Conservation (phyloP, 2,888 invertebrate genomes). For the Lordiphosa andalusiaca region DNA sequence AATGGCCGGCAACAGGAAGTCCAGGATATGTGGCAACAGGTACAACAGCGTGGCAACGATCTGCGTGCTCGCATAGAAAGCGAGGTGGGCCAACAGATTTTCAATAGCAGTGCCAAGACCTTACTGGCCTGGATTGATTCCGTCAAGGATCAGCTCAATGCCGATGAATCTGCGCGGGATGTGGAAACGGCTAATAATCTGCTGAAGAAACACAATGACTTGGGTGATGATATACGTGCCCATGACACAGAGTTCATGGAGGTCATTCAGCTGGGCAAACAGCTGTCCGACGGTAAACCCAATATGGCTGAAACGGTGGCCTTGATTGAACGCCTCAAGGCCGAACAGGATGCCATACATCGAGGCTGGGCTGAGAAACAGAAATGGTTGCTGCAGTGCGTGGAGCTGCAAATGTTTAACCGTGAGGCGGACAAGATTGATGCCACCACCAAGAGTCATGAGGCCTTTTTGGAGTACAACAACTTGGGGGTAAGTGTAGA, state of each 20-base stretch:
- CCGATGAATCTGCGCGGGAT: constrained; percentile 90
- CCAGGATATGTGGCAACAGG: constrained; percentile 92
- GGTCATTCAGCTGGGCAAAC: constrained; percentile 88
- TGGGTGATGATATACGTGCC: constrained; percentile 93
- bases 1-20: constrained; percentile 91
- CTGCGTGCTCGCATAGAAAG: constrained; percentile 92
- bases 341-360: constrained; percentile 88
- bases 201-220: constrained; percentile 93
- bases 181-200: constrained; percentile 95
- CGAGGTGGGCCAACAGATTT: constrained; percentile 96
- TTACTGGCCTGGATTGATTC: constrained; percentile 91
- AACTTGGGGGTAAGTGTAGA: constrained; percentile 88
- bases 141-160: constrained; percentile 88
- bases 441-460: constrained; percentile 95
- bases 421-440: constrained; percentile 98
- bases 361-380: constrained; percentile 93
- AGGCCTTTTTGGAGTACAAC: constrained; percentile 93
- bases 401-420: constrained; percentile 94
- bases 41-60: constrained; percentile 91
- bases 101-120: constrained; percentile 86
- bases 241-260: constrained; percentile 94
- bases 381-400: constrained; percentile 90
- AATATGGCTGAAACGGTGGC: constrained; percentile 88
- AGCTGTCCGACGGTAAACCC: constrained; percentile 88
- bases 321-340: constrained; percentile 86